A percentile compares a stretch with the other conserved stretches of the same genome.
Conservation (phyloP, 1,140 invertebrate genomes). For the Drosophila pruinosa region DNA sequence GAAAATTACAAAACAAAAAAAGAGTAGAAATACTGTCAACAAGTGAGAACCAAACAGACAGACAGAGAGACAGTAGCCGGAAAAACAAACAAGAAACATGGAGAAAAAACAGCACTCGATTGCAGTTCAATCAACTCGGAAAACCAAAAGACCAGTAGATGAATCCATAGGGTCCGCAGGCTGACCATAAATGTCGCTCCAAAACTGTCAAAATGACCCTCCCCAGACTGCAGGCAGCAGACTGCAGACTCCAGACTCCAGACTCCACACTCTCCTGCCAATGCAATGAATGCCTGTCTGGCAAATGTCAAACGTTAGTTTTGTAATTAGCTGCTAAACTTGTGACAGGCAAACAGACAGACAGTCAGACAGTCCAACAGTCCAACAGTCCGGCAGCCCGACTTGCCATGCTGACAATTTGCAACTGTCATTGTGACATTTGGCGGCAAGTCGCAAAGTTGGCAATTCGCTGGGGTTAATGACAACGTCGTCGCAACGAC, state of each 20-base stretch:
- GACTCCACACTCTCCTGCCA: too few relatives aligned
- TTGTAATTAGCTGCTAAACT: slow-evolving; percentile 50
- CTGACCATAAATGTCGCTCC: slow-evolving; percentile 31
- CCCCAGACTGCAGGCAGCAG: too few relatives aligned
- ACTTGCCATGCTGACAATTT: slow-evolving; percentile 41
- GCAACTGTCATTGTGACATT: slow-evolving; percentile 55
- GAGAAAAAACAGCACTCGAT: slow-evolving; percentile 16
- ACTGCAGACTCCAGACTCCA: too few relatives aligned
- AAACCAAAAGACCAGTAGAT: not conserved
- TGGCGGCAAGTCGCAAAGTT: slow-evolving; percentile 31
- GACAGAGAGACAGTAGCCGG: slow-evolving; percentile 28
- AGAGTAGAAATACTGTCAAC: slow-evolving; percentile 63
- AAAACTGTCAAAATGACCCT: slow-evolving; percentile 35
- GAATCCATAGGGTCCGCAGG: not conserved
- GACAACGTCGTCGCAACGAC: slow-evolving; percentile 31
- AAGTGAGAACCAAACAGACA: slow-evolving; percentile 34
- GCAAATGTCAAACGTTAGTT: slow-evolving; percentile 49
- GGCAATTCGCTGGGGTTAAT: slow-evolving; percentile 34
- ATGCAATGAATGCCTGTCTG: too few relatives aligned
- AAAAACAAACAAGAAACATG: slow-evolving; percentile 26
- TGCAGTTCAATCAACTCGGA: slow-evolving; percentile 44
- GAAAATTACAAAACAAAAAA: slow-evolving; percentile 55
- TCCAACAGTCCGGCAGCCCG: too few relatives aligned
- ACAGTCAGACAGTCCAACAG: not conserved
- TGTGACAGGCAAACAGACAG: slow-evolving; percentile 20